Conservation (phyloP, 2,888 invertebrate species). For the Polydesmus complanatus region DNA sequence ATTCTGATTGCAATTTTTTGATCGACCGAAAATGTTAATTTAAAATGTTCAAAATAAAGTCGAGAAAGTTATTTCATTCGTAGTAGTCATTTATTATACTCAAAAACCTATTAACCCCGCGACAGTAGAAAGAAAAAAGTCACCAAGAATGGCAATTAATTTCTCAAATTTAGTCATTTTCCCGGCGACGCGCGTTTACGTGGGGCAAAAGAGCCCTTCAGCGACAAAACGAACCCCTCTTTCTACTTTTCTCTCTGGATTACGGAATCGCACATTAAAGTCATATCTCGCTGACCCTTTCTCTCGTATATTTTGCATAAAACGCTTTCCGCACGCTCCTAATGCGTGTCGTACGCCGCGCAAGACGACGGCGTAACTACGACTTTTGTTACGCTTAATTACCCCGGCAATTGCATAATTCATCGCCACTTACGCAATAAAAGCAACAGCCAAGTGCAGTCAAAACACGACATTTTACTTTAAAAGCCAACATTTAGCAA, state of each 20-base stretch:
- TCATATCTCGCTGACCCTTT: background rate
- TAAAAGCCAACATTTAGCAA: background rate
- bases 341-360: too few species aligned
- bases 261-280: background rate
- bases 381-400: background rate
- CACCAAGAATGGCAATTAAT: too few species aligned
- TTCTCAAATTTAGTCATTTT: too few species aligned
- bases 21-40: background rate
- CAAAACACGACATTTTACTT: background rate
- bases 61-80: background rate
- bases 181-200: too few species aligned
- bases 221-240: too few species aligned
- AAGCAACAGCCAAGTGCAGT: background rate
- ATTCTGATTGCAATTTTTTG: too few species aligned
- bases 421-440: background rate
- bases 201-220: too few species aligned
- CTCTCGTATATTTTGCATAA: background rate
- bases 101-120: too few species aligned
- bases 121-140: too few species aligned
- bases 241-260: background rate
- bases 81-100: too few species aligned
- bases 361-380: background rate
- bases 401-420: background rate
- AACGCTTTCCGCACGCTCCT: background rate
- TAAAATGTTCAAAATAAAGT: background rate